Evolutionary conservation across 2,888 invertebrate genomes (phyloP).

Genomic region (Apodemia mormo): DNA sequence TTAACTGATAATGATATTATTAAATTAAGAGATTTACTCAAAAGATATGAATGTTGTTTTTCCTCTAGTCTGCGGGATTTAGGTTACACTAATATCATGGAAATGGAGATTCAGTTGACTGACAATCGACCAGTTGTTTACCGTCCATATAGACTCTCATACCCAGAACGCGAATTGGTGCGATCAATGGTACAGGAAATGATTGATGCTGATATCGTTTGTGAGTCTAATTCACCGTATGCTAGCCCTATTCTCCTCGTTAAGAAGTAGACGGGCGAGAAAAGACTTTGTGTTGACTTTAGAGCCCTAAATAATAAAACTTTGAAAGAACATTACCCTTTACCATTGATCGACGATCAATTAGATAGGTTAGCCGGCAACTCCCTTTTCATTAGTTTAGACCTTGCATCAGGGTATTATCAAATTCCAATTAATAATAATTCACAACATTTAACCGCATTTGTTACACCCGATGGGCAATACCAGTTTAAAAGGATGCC

Average conservation of each 20-base stretch:
- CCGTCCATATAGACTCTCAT: slow-evolving; percentile 4
- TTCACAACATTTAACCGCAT: too few relatives aligned
- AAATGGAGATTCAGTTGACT: not conserved
- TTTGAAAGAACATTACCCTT: slow-evolving; percentile 8
- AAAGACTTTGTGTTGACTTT: slow-evolving; percentile 19
- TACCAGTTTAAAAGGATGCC: too few relatives aligned
- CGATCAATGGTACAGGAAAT: slow-evolving; percentile 20
- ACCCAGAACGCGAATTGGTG: slow-evolving; percentile 16
- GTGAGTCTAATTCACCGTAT: slow-evolving; percentile 19
- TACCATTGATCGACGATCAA: slow-evolving; percentile 17
- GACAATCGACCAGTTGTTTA: slow-evolving; percentile 10
- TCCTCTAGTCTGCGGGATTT: not conserved
- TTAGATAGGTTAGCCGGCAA: slow-evolving; percentile 32
- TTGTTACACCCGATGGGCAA: too few relatives aligned
- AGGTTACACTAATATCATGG: not conserved
- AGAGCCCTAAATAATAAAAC: slow-evolving; percentile 15
- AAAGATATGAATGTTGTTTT: not conserved
- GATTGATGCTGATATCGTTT: slow-evolving; percentile 18
- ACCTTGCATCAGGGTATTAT: too few relatives aligned
- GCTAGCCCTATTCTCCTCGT: slow-evolving; percentile 38
- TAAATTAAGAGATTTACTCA: not conserved
- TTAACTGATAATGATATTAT: not conserved
- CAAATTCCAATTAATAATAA: too few relatives aligned
- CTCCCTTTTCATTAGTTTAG: too few relatives aligned
- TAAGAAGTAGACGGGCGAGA: slow-evolving; percentile 30